Base-by-base conservation (phyloP, 1,140 invertebrate species). In the Agrypnia vestita region DNA sequence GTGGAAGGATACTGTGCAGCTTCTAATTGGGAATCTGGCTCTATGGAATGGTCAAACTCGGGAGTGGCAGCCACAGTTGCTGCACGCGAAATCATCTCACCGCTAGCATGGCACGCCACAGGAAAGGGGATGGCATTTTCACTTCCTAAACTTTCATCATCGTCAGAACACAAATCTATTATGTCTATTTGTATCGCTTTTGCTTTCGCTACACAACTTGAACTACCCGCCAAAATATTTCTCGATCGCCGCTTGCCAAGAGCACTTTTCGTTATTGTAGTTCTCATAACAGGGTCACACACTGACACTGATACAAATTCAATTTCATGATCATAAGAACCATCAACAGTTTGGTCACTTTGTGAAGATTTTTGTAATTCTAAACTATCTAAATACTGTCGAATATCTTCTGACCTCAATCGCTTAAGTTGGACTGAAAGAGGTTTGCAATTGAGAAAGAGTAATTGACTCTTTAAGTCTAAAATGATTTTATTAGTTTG, bases 151-250 rank as follows among this genome's bases (percentile, higher is more conserved):
- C 84, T 75, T 62, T 84, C 84, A 77, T 90, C 89, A 83, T 89
- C 88, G 56, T 90, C 89, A 17, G 89, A 90, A 85, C 89, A 90
- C 83, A 90, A 84, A 81, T 90, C 89, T 82, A 90, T 90, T 80
- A 89, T 86, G 85, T 89, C 89, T 74, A 74, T 74, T 17, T 44
- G 25, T 9, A 53, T 86, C 53, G 35, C 25, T 3, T 44, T 21
- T 55, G 7, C 25, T 12, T 47, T 25, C 21, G 11, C 15, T 67
- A n/a, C 11, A 67, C n/a, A 43, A 67, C 35, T 47, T 13, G 55
- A 19, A n/a, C 17, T 78, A 35, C 25, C 6, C 49, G n/a, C 17
- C 49, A 44, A 17, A 10, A 12, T 21, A 73, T 25, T 19, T 9
- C 15, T 15, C 35, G 15, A 69, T 43, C 35, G 8, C 46, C 55